Conservation (phyloP, 1,140 invertebrate species). For the Drosophila bipectinata region DNA sequence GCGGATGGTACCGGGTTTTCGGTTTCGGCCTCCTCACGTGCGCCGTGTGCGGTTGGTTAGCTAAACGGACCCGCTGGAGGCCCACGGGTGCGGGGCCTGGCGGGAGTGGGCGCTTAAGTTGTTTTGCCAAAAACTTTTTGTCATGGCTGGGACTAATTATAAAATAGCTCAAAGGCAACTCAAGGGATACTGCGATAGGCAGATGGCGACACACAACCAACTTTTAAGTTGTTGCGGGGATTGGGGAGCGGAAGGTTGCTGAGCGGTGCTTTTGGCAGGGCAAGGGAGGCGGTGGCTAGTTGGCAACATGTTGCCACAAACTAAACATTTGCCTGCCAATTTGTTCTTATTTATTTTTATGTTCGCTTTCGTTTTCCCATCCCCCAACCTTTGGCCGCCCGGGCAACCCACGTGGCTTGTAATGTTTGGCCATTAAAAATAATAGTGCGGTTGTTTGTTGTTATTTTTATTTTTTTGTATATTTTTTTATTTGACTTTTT, state of each 20-base stretch:
- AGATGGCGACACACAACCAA: conserved; percentile 43
- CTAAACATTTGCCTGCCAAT: conserved; percentile 81
- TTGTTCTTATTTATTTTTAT: conserved; percentile 83
- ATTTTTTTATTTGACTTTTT: conserved; percentile 41
- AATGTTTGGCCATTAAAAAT: conserved; percentile 82
- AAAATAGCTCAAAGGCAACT: conserved; percentile 81
- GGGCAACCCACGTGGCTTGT: conserved; percentile 57
- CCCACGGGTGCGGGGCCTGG: not conserved
- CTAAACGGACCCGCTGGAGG: conserved; percentile 58
- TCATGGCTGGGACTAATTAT: conserved; percentile 81
- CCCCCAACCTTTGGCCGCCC: conserved; percentile 5
- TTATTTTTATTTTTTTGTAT: conserved; percentile 20
- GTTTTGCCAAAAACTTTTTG: conserved; percentile 79
- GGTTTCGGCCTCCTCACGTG: conserved; percentile 50
- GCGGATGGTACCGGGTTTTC: not conserved
- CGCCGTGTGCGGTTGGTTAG: conserved; percentile 62
- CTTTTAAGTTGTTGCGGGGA: conserved; percentile 53
- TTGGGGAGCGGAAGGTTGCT: not conserved
- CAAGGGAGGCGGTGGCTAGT: conserved; percentile 15
- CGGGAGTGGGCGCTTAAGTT: conserved; percentile 63
- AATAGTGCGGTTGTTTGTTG: conserved; percentile 75
- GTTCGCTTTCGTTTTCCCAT: conserved; percentile 51
- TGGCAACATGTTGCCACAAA: conserved; percentile 65
- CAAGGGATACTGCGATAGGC: conserved; percentile 48
- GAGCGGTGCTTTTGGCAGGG: not conserved